phyloP scores from a whole-genome alignment of 2,888 invertebrate species.

The Macaria notata region DNA sequence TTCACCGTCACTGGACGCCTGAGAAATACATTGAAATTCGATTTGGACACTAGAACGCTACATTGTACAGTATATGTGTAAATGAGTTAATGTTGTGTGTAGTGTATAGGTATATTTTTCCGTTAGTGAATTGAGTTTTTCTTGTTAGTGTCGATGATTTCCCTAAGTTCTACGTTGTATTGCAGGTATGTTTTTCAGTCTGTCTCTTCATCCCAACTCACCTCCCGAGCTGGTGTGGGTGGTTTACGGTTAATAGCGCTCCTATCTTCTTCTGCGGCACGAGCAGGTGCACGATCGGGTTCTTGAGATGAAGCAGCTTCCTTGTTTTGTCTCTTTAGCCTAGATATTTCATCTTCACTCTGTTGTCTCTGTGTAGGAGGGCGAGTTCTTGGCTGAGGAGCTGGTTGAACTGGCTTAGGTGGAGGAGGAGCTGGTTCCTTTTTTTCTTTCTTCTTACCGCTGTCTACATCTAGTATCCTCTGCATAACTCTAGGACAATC shows the following conservation, averaged over 20 bases:
- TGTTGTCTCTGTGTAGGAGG: conserved; percentile 88
- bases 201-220: conserved; percentile 85
- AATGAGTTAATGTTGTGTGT: conserved; percentile 64
- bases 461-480: conserved; percentile 91
- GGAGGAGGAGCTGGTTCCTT: conserved; percentile 84
- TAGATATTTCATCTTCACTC: conserved; percentile 94
- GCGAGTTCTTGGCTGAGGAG: conserved; percentile 79
- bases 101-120: conserved; percentile 65
- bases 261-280: conserved; percentile 82
- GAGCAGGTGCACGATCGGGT: conserved; percentile 79
- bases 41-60: conserved; percentile 71
- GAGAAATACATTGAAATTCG: conserved; percentile 79
- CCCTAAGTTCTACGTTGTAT: conserved; percentile 67
- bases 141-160: conserved; percentile 79
- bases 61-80: conserved; percentile 51
- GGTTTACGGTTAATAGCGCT: conserved; percentile 83
- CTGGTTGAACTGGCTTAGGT: conserved; percentile 80
- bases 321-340: conserved; percentile 94
- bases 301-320: conserved; percentile 84
- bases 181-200: conserved; percentile 57
- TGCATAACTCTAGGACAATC: conserved; percentile 96
- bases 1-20: conserved; percentile 86
- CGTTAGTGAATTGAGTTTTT: conserved; percentile 68
- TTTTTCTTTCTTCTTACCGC: conserved; percentile 88
- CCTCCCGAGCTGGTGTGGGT: conserved; percentile 89